Evolutionary conservation across 2,797 vertebrate genomes (phyloP).

Genomic region (Sebastes goodei): DNA sequence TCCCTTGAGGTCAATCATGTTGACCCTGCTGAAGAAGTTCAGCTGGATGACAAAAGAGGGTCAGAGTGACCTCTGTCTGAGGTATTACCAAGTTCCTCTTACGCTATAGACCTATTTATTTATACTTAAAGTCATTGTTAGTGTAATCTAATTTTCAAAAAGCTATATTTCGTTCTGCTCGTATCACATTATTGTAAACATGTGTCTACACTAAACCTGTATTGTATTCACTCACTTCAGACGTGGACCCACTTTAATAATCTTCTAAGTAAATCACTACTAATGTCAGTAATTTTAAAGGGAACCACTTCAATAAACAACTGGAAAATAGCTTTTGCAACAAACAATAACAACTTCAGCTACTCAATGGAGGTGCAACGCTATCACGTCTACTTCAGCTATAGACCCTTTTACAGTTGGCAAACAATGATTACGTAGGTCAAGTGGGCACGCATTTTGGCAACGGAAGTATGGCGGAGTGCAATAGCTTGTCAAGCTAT

Average conservation of each 20-base stretch:
- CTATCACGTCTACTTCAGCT: background rate
- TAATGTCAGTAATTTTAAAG: background rate
- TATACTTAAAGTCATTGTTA: background rate
- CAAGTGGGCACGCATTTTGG: too few relatives aligned
- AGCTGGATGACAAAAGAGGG: conserved; percentile 34
- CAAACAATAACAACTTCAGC: background rate
- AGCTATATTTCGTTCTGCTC: background rate
- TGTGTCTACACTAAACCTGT: background rate
- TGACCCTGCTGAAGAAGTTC: conserved; percentile 33
- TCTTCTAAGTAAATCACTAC: background rate
- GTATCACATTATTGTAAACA: background rate
- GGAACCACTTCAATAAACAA: background rate
- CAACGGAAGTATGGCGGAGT: too few relatives aligned
- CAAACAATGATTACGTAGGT: too few relatives aligned
- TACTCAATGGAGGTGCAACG: background rate
- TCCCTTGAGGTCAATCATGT: conserved; percentile 32
- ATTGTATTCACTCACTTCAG: background rate
- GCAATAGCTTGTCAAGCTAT: too few relatives aligned
- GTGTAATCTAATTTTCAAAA: background rate
- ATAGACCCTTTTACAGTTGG: too few relatives aligned
- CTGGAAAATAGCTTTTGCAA: background rate
- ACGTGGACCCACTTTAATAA: background rate
- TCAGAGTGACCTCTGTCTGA: background rate
- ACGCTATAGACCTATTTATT: background rate
- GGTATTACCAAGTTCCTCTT: background rate